Base-by-base conservation (phyloP, 2,113 vertebrate species). In the Bubo scandiacus region DNA sequence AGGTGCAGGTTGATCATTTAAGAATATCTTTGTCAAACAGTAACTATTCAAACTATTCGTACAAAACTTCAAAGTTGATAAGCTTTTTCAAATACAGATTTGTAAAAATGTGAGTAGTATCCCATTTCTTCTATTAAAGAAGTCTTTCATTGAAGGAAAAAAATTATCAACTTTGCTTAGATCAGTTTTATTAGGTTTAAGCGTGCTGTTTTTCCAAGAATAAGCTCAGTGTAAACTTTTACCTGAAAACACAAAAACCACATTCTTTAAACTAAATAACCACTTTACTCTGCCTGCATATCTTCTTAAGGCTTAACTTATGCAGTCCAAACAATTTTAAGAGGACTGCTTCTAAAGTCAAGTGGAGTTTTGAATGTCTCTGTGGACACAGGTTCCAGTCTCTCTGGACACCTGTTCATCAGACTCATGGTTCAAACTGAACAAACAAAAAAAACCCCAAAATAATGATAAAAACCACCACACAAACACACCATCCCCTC, bases 271-370 rank as follows among this genome's bases (percentile, higher is more conserved):
- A 62, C 25, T 86, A 66, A 90, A 77, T 45, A 86, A 70, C 55
- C 38, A 81, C 61, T 88, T 66, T 58, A 72, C 45, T 77, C 40
- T 73, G 83, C 29, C 66, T 70, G n/a, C 29, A 10, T 81, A 45
- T 72, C 54, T 61, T 80, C 68, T 38, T 32, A 49, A 77, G 86
- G 58, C 92, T 58, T 51, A 87, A 94, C 70, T 93, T 38, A 93
- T 45, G 17, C 55, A 84, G 59, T 73, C 59, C 55, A 94, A 94
- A 91, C 78, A 90, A 74, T 62, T 88, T 95, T 82, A 94, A 74
- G 71, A 16, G 29, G 32, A 65, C 59, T 82, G 43, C 81, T 94
- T 87, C 59, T 65, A 51, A 32, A 42, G 25, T 66, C 54, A 66
- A 88, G 42, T 47, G n/a, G 43, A 88, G 26, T 86, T 94, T 13